Percentiles rank a stretch among this genome's conserved stretches.
These are phyloP conservation scores for Cataglyphis hispanica DNA, from an alignment of 1,140 invertebrate genomes.

Conservation along the genomic window DNA sequence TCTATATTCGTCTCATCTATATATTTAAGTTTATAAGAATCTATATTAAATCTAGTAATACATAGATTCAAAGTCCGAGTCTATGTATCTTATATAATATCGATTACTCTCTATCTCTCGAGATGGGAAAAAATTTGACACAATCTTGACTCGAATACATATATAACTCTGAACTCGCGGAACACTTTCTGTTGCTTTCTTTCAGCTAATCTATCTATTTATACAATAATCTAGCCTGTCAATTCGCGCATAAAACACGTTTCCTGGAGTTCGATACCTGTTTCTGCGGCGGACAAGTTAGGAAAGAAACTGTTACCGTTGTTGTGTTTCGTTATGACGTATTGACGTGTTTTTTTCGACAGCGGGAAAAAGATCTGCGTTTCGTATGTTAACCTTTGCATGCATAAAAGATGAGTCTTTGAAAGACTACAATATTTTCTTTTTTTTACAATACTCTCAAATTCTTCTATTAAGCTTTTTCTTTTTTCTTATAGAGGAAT, in stretches of 20 bases:
- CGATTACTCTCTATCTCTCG: background rate
- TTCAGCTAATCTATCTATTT: constrained; percentile 24
- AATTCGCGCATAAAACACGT: constrained; percentile 30
- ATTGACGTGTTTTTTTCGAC: background rate
- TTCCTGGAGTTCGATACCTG: constrained; percentile 20
- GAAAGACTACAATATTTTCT: too few relatives aligned
- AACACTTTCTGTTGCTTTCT: background rate
- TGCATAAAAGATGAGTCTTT: background rate
- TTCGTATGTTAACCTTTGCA: background rate
- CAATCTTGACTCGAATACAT: background rate
- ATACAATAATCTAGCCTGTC: constrained; percentile 51
- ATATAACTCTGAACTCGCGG: constrained; percentile 16
- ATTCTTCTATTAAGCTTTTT: too few relatives aligned
- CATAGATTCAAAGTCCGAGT: background rate
- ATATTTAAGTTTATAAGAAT: background rate
- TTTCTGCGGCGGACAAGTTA: constrained; percentile 13
- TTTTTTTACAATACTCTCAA: too few relatives aligned
- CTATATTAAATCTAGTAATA: background rate
- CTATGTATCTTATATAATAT: background rate
- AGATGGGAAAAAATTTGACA: background rate
- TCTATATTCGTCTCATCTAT: background rate
- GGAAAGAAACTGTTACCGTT: constrained; percentile 43
- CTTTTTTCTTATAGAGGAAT: too few relatives aligned
- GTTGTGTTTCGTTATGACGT: background rate
- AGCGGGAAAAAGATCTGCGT: background rate